Evolutionary conservation across 2,797 vertebrate species (phyloP).

Genomic region (Lepus oiostolus): DNA sequence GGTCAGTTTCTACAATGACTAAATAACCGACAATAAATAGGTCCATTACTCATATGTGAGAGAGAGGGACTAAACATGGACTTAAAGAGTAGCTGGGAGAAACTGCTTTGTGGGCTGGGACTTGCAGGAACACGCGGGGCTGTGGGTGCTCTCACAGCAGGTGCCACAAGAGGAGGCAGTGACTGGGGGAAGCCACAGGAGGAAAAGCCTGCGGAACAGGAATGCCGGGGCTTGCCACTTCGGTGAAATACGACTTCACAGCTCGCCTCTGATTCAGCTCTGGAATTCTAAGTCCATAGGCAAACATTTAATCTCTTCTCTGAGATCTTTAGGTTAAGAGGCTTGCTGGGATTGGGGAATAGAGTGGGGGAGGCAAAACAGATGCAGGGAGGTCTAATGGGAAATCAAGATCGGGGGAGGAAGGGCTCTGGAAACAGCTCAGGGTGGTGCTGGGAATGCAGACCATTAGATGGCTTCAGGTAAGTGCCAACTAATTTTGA

Average conservation of each 20-base stretch:
- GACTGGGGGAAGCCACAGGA: neutral
- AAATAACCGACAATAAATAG: neutral
- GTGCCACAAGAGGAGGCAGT: neutral
- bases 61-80: neutral
- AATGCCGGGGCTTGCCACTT: neutral
- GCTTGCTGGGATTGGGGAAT: neutral
- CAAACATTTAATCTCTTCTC: neutral
- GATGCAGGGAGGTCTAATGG: neutral
- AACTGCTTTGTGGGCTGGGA: neutral
- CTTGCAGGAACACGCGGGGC: neutral
- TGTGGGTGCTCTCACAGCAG: neutral
- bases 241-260: neutral
- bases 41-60: neutral
- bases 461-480: neutral
- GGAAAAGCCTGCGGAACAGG: neutral
- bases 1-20: neutral
- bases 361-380: neutral
- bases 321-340: neutral
- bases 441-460: neutral
- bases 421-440: neutral
- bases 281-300: neutral
- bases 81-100: constrained; percentile 18
- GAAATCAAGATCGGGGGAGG: neutral
- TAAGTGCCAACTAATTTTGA: neutral
- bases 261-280: neutral